These are phyloP conservation scores for Mimumesa dahlbomi DNA, from an alignment of 2,888 invertebrate genomes.

Conservation along the genomic window DNA sequence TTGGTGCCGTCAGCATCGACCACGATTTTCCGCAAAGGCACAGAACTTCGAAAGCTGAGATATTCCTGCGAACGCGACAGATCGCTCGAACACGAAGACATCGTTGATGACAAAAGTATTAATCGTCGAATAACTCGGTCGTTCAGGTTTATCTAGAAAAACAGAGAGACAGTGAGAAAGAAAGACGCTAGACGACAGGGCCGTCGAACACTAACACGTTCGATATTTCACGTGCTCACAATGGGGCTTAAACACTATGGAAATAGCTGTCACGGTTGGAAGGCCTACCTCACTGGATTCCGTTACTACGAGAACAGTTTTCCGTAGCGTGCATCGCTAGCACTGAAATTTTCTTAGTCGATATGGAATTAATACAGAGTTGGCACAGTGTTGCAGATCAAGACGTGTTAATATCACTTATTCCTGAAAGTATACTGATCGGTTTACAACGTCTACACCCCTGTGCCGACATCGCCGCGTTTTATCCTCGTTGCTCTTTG, in stretches of 20 bases:
- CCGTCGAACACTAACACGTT: no score
- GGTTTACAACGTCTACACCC: constrained; percentile 18
- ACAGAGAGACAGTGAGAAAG: background rate
- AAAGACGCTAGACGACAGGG: background rate
- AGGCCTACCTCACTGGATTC: background rate
- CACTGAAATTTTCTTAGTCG: background rate
- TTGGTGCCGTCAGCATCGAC: constrained; percentile 90
- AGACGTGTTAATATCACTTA: constrained; percentile 12
- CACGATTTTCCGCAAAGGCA: constrained; percentile 88
- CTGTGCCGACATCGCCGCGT: constrained; percentile 18
- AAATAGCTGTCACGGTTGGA: no score
- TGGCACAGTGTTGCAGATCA: constrained; percentile 12
- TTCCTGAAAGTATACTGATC: constrained; percentile 5
- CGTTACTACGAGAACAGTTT: no score
- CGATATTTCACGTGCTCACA: no score
- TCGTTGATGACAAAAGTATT: no score
- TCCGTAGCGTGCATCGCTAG: background rate
- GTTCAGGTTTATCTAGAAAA: constrained; percentile 13
- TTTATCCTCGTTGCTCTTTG: constrained; percentile 1
- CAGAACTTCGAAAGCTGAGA: constrained; percentile 89
- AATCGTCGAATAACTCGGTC: constrained; percentile 10
- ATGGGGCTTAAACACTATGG: no score
- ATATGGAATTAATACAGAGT: no score
- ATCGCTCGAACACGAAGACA: constrained; percentile 84
- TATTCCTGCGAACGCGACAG: constrained; percentile 89